Base-by-base conservation (phyloP, 2,113 vertebrate genomes). In the Cochlearius cochlearius region DNA sequence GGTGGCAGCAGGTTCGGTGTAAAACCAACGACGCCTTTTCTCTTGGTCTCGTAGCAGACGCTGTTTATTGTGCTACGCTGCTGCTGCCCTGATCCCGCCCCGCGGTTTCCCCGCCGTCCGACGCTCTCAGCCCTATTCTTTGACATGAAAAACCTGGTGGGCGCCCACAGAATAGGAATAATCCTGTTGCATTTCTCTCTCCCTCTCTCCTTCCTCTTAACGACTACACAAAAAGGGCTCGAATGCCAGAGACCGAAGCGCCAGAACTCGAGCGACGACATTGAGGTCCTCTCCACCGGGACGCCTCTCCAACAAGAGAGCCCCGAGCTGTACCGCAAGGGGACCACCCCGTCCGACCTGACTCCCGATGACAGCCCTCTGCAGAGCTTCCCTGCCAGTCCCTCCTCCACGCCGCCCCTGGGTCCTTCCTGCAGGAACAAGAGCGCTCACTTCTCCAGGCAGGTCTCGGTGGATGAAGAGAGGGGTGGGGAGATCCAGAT, bases 261-360 rank as follows among this genome's bases (percentile, higher is more conserved):
- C 83, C 99, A 99, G 98, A 98, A 98, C 68, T 98, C 98, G 75
- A 99, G 99, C 47, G 99, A 99, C 3, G 99, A 99, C 97, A 98
- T 99, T 3, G 99, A 99, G 98, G 99, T 98, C 66, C 98, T 99
- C 72, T 99, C 99, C 91, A 99, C 98, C 0, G 99, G 98, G 91
- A 99, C 98, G 0, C 98, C 98, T 10, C 96, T 98, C 52, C 98
- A 97, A 47, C 98, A 98, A 41, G 99, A 99, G 96, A 99, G 99
- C 97, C 99, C 99, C 1, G 99, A 99, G 98, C 98, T 99, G 94
- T 99, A 99, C 98, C 98, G 99, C 76, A 99, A 99, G 45, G 99
- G 99, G 80, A 99, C 99, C 79, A 99, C 99, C 10, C 99, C 99
- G 5, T 99, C 99, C 4, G 99, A 98, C 87, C 98, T 99, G 85